Percentiles rank a stretch among this genome's conserved stretches.
Conservation (phyloP, 2,797 vertebrate species). For the Octomys mimax region DNA sequence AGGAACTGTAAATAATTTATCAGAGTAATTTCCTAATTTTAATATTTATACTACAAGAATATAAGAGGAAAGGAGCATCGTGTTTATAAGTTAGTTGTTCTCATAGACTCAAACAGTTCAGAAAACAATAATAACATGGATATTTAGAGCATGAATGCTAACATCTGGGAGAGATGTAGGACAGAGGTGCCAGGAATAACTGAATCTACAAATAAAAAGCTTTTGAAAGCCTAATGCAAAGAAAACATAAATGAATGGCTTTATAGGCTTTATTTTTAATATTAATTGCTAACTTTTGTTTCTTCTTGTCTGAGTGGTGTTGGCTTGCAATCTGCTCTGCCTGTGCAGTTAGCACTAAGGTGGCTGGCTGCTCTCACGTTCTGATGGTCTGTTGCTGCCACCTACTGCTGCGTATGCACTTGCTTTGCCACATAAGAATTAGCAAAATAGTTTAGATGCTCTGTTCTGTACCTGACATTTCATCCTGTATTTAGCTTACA, state of each 20-base stretch:
- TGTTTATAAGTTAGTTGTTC: not conserved
- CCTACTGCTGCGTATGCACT: constrained; percentile 21
- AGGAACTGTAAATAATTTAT: not conserved
- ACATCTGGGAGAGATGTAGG: not conserved
- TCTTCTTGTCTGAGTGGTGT: not conserved
- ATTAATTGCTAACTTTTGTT: not conserved
- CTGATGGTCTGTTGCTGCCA: constrained; percentile 55
- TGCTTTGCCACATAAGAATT: not conserved
- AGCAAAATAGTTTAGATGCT: not conserved
- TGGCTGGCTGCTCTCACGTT: not conserved
- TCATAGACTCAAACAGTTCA: not conserved
- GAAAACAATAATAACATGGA: not conserved
- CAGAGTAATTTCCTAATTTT: not conserved
- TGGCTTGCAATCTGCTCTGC: not conserved
- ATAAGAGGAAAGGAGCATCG: not conserved
- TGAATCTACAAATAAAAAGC: constrained; percentile 34
- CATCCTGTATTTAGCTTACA: not conserved
- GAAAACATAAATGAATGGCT: not conserved
- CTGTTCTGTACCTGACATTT: not conserved
- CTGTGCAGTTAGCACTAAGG: accelerated
- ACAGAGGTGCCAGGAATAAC: not conserved
- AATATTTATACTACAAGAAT: not conserved
- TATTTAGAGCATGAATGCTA: constrained; percentile 14
- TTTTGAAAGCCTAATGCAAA: constrained; percentile 23
- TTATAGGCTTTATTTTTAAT: constrained; percentile 5